These are phyloP conservation scores for Cladorhizidae sp. DNA, from an alignment of 37 sponge, comb jelly and placozoan genomes.

Conservation along the genomic window DNA sequence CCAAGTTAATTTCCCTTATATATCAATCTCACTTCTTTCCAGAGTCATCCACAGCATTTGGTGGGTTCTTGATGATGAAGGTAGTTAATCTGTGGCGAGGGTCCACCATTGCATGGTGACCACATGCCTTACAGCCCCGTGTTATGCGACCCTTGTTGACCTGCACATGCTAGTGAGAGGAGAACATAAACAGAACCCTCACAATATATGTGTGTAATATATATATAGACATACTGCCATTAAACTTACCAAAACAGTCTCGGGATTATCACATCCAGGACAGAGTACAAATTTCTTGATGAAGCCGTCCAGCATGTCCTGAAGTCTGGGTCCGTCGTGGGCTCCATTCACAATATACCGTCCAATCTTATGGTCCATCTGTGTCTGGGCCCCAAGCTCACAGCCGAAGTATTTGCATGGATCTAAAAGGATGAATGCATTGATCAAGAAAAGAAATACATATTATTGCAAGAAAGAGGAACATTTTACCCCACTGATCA, in stretches of 20 bases:
- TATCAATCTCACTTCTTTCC: conserved; percentile 61
- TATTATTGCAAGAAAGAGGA: neutral
- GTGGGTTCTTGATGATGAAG: conserved; percentile 94
- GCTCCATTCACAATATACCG: conserved; percentile 98
- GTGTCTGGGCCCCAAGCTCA: conserved; percentile 99
- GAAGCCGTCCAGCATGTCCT: conserved; percentile 96
- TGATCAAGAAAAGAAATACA: neutral
- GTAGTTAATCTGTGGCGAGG: conserved; percentile 83
- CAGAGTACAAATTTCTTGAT: conserved; percentile 98
- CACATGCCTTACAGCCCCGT: conserved; percentile 93
- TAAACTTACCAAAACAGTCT: conserved; percentile 85
- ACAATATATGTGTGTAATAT: neutral
- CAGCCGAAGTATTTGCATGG: conserved; percentile 97
- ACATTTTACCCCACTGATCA: neutral
- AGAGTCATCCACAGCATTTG: conserved; percentile 39
- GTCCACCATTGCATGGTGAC: conserved; percentile 76
- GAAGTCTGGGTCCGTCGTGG: conserved; percentile 88
- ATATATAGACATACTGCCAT: neutral
- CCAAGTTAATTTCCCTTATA: neutral
- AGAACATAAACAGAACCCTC: neutral
- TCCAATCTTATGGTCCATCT: conserved; percentile 87
- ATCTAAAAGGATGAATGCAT: conserved; percentile 40
- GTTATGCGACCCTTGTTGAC: conserved; percentile 71
- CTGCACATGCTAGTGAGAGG: conserved; percentile 44
- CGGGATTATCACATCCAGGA: conserved; percentile 96